Percentiles rank a stretch among this genome's conserved stretches.
These are phyloP conservation scores for Physella acuta DNA, from an alignment of 1,140 invertebrate genomes.

Conservation along the genomic window DNA sequence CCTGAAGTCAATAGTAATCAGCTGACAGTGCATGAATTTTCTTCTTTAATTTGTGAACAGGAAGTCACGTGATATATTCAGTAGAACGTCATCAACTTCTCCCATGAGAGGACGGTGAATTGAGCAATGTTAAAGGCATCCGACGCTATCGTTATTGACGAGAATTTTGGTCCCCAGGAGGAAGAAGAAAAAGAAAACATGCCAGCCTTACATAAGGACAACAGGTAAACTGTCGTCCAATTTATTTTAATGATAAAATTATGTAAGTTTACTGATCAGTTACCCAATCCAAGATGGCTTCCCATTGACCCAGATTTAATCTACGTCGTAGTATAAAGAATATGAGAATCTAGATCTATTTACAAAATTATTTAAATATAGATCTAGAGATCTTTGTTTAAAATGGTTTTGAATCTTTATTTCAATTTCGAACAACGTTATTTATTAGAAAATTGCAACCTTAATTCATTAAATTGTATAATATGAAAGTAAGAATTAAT, in stretches of 20 bases:
- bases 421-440: too few species aligned
- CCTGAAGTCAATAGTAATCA: too few species aligned
- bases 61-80: constrained; percentile 8
- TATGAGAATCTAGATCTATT: background rate
- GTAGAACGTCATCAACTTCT: constrained; percentile 19
- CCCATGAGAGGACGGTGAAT: constrained; percentile 10
- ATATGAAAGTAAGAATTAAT: too few species aligned
- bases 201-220: constrained; percentile 57
- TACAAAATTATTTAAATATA: constrained; percentile 16
- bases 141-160: constrained; percentile 56
- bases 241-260: background rate
- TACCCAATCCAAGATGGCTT: constrained; percentile 1
- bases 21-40: background rate
- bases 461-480: too few species aligned
- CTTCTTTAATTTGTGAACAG: background rate
- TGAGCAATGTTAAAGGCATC: constrained; percentile 53
- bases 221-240: constrained; percentile 43
- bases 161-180: constrained; percentile 60
- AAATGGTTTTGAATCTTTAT: too few species aligned
- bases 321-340: background rate
- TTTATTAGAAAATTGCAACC: too few species aligned
- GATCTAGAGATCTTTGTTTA: too few species aligned
- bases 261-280: too few species aligned
- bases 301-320: constrained; percentile 1
- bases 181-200: constrained; percentile 55